Conservation (phyloP, 1,140 invertebrate species). For the Trichogramma pretiosum region DNA sequence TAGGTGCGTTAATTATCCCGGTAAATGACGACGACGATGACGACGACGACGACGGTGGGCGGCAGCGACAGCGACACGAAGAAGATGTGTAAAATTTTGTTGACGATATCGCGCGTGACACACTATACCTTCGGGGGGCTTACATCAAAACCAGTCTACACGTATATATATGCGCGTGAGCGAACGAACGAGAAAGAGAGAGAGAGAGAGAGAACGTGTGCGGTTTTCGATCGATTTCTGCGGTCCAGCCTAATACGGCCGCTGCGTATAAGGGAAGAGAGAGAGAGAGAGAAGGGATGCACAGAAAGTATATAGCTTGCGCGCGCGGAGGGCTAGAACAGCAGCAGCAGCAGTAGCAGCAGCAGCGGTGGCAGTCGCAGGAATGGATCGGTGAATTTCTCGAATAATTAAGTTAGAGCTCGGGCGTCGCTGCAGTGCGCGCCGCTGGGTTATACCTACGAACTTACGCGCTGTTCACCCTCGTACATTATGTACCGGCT, state of each 20-base stretch:
- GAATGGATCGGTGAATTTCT: conserved; percentile 47
- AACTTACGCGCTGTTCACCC: conserved; percentile 41
- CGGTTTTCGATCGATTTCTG: conserved; percentile 27
- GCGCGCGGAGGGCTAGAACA: conserved; percentile 2
- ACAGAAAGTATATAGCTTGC: background rate
- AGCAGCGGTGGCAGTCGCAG: conserved; percentile 29
- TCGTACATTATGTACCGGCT: conserved; percentile 42
- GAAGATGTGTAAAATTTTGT: too few relatives aligned
- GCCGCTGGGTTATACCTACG: too few relatives aligned
- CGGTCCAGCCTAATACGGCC: conserved; percentile 23
- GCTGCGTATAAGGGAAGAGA: conserved; percentile 14
- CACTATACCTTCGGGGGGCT: too few relatives aligned
- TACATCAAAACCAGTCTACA: too few relatives aligned
- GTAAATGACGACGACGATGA: too few relatives aligned
- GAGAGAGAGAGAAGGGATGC: conserved; percentile 16
- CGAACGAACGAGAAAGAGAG: conserved; percentile 9
- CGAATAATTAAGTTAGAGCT: conserved; percentile 47
- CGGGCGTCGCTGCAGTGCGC: conserved; percentile 33
- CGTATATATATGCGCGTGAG: too few relatives aligned
- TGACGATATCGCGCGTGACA: too few relatives aligned
- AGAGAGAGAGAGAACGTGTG: conserved; percentile 5
- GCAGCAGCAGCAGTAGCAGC: conserved; percentile 15
- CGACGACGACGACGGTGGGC: too few relatives aligned
- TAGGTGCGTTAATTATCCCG: too few relatives aligned
- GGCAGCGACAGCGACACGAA: too few relatives aligned